Base-by-base conservation (phyloP, 2,888 invertebrate species). In the Augochlorella aurata region DNA sequence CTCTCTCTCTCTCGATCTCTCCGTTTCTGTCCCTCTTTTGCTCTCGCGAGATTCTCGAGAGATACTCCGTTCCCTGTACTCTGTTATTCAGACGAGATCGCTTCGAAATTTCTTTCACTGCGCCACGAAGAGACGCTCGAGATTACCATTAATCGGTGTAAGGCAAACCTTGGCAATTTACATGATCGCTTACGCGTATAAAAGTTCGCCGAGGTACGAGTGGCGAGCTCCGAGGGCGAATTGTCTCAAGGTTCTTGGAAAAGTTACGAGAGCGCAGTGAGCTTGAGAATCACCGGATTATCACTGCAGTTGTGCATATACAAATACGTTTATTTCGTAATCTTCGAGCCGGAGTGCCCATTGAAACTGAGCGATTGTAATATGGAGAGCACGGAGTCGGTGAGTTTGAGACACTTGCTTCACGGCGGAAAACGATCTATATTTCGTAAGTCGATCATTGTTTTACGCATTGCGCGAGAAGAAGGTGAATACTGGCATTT, bases 31-130 rank as follows among this genome's bases (percentile, higher is more conserved):
- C 52, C n/a, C 52, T 52, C 8, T 52, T n/a, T n/a, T 9, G 12
- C 12, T 2, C n/a, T n/a, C 52, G n/a, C 38, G 9, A 14, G 58
- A 58, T 58, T 8, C 58, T 58, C 58, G 8, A 58, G 58, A 24
- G 58, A 58, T 24, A 38, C 44, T 68, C 75, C 29, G 45, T 58
- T 76, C 80, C 67, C 79, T 85, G 82, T 58, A 58, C 24, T 75
- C 82, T 77, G 66, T 83, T 81, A 87, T 82, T 87, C 85, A 79
- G 79, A 24, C 24, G 16, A 29, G 58, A 58, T 58, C 58, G 24
- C 58, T 58, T 58, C 58, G 58, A 58, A 58, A 58, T 58, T 58
- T 58, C 58, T 58, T 58, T 58, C 58, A 29, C 24, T 58, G 58
- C 24, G 58, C 58, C 16, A 2, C 58, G 58, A 58, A 58, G 58